Conservation (phyloP, 1,140 invertebrate species). For the Schlechtendalia chinensis region DNA sequence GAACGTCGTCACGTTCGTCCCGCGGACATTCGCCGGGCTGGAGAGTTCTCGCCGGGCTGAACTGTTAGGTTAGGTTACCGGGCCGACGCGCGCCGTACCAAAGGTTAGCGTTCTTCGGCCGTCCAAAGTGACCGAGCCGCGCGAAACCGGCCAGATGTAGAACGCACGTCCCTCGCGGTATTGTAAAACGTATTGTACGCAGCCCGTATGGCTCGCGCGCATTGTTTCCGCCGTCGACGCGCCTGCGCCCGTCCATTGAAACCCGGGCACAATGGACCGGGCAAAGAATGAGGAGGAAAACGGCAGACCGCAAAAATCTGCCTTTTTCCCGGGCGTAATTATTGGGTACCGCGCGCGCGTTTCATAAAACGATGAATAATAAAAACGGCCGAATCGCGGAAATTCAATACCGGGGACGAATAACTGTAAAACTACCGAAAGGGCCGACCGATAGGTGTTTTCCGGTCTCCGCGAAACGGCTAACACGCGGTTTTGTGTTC, state of each 20-base stretch:
- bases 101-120: too few relatives aligned
- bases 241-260: too few relatives aligned
- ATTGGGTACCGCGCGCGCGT: slow-evolving; percentile 26
- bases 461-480: slow-evolving; percentile 28
- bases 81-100: too few relatives aligned
- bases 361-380: slow-evolving; percentile 14
- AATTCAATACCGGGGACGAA: slow-evolving; percentile 21
- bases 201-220: not conserved
- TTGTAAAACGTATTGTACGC: slow-evolving; percentile 24
- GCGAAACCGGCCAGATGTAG: slow-evolving; percentile 44
- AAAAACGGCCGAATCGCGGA: slow-evolving; percentile 10
- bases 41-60: too few relatives aligned
- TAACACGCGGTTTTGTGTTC: not conserved
- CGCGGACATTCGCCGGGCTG: too few relatives aligned
- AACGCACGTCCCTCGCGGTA: too few relatives aligned
- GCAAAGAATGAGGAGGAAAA: slow-evolving; percentile 29
- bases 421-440: slow-evolving; percentile 45
- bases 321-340: slow-evolving; percentile 30
- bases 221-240: slow-evolving; percentile 42
- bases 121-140: slow-evolving; percentile 43
- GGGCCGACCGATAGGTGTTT: slow-evolving; percentile 35
- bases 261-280: too few relatives aligned
- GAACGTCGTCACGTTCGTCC: too few relatives aligned
- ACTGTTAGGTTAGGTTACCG: too few relatives aligned
- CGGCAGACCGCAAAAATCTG: slow-evolving; percentile 45